Evolutionary conservation across 2,888 invertebrate species (phyloP).

Genomic region (Eilema griseolum): DNA sequence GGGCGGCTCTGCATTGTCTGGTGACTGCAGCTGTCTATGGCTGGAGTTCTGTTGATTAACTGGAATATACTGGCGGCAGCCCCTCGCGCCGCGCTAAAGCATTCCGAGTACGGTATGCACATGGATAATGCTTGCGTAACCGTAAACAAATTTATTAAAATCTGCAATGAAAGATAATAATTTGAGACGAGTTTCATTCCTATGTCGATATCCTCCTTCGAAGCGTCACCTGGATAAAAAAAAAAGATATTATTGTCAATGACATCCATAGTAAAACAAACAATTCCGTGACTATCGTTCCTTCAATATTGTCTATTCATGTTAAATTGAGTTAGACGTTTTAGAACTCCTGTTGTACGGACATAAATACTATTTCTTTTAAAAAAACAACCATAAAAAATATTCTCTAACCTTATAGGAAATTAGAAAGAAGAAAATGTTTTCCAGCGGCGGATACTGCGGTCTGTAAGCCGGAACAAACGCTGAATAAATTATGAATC

Average conservation of each 20-base stretch:
- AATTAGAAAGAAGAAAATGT: constrained; percentile 5
- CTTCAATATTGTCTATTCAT: no score
- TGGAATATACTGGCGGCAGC: constrained; percentile 91
- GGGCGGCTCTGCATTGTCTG: neutral
- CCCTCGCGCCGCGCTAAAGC: constrained; percentile 90
- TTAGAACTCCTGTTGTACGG: neutral
- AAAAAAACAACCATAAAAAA: constrained; percentile 5
- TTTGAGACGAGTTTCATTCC: constrained; percentile 92
- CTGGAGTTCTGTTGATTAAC: constrained; percentile 90
- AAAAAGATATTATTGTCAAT: neutral
- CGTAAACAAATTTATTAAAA: constrained; percentile 91
- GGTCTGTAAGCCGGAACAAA: constrained; percentile 10
- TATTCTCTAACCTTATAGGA: neutral
- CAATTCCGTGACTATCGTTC: no score
- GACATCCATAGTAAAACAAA: no score
- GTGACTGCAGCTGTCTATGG: constrained; percentile 89
- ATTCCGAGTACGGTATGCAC: constrained; percentile 91
- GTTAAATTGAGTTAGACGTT: no score
- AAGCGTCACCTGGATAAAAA: constrained; percentile 88
- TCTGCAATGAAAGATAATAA: constrained; percentile 68
- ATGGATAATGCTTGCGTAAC: constrained; percentile 93
- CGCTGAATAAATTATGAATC: constrained; percentile 18
- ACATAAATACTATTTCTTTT: neutral
- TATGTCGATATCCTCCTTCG: constrained; percentile 92
- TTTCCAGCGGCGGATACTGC: neutral